phyloP scores from a whole-genome alignment of 2,888 invertebrate genomes.

The Halocaridina rubra region DNA sequence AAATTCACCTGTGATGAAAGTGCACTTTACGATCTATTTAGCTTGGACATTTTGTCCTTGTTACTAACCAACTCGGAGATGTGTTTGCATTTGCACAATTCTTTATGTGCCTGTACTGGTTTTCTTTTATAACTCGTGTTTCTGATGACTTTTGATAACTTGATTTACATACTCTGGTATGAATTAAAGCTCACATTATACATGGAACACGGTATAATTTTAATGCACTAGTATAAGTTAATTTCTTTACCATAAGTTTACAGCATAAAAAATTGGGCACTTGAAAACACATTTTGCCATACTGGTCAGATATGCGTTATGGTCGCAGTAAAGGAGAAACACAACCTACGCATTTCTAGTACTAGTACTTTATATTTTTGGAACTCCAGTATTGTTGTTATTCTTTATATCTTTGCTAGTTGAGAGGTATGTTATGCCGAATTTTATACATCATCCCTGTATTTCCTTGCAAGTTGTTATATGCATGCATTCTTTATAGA shows the following conservation, averaged over 20 bases:
- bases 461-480: neutral
- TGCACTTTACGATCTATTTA: slow-evolving; percentile 53
- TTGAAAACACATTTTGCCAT: neutral
- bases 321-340: slow-evolving; percentile 32
- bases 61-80: neutral
- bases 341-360: slow-evolving; percentile 33
- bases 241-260: too few relatives aligned
- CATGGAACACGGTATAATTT: too few relatives aligned
- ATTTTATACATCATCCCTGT: neutral
- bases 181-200: too few relatives aligned
- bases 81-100: neutral
- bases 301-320: slow-evolving; percentile 14
- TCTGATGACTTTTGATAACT: too few relatives aligned
- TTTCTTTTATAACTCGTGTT: too few relatives aligned
- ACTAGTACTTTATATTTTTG: neutral
- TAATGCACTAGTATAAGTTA: too few relatives aligned
- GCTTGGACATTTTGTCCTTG: slow-evolving; percentile 26
- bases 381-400: neutral
- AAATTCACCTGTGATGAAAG: slow-evolving; percentile 58
- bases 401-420: neutral
- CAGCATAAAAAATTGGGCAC: neutral
- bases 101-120: neutral
- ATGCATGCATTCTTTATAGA: neutral
- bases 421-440: neutral
- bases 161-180: too few relatives aligned